Conservation (phyloP, 2,888 invertebrate genomes). For the Drosophila cyrtoloma region DNA sequence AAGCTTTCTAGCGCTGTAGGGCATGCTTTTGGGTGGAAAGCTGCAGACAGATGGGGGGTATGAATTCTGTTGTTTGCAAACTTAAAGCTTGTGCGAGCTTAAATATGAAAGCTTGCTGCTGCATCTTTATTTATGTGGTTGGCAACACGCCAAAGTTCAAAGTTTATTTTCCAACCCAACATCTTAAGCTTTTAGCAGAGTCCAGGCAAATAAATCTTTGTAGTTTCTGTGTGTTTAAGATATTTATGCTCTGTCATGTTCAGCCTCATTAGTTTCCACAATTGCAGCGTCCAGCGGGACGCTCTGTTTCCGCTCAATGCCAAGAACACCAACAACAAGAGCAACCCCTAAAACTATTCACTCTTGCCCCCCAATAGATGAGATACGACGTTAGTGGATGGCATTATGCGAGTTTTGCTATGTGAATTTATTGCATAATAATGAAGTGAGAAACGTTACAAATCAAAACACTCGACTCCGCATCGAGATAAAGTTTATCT, state of each 20-base stretch:
- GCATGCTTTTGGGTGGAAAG: conserved; percentile 35
- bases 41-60: conserved; percentile 15
- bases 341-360: conserved; percentile 30
- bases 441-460: conserved; percentile 85
- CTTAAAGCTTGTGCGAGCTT: conserved; percentile 22
- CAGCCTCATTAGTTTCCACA: conserved; percentile 66
- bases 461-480: conserved; percentile 84
- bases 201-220: conserved; percentile 4
- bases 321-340: conserved; percentile 27
- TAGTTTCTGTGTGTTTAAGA: conserved; percentile 14
- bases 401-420: conserved; percentile 61
- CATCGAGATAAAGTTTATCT: conserved; percentile 73
- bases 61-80: conserved; percentile 2
- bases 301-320: conserved; percentile 61
- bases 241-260: conserved; percentile 57
- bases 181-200: conserved; percentile 11
- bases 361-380: conserved; percentile 39
- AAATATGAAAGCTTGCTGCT: conserved; percentile 18
- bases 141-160: conserved; percentile 26
- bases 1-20: conserved; percentile 52
- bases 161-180: conserved; percentile 37
- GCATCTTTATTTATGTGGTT: conserved; percentile 25
- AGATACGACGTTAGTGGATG: conserved; percentile 45
- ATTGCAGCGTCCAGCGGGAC: conserved; percentile 41
- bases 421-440: conserved; percentile 83